These are phyloP conservation scores for Cyanoliseus patagonus DNA, from an alignment of 2,113 vertebrate genomes.

Conservation along the genomic window DNA sequence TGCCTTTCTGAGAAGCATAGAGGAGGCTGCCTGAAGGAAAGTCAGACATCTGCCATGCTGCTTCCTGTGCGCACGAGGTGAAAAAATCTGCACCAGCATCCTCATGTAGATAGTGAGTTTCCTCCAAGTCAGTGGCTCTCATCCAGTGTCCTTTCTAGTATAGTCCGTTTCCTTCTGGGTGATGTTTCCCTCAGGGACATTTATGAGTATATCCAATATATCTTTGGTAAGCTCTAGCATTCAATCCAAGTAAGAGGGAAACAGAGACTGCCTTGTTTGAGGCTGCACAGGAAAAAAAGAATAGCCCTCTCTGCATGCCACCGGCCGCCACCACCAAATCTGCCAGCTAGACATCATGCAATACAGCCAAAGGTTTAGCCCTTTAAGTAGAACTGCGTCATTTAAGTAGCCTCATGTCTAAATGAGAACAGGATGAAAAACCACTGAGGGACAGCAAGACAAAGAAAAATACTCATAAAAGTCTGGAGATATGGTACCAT, in stretches of 20 bases:
- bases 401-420: background rate
- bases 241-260: background rate
- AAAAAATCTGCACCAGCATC: background rate
- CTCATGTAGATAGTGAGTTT: background rate
- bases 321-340: rapidly evolving
- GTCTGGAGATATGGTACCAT: background rate
- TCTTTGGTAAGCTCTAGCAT: background rate
- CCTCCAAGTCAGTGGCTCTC: background rate
- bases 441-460: background rate
- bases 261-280: background rate
- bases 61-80: background rate
- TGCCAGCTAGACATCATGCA: background rate
- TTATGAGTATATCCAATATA: background rate
- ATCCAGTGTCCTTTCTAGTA: background rate
- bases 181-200: background rate
- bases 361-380: background rate
- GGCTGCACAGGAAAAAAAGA: background rate
- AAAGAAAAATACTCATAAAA: background rate
- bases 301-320: background rate
- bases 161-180: background rate
- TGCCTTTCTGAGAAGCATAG: background rate
- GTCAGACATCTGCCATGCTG: background rate
- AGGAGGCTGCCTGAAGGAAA: background rate
- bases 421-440: background rate
- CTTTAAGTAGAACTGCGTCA: background rate